These are phyloP conservation scores for Hypothenemus hampei DNA, from an alignment of 1,140 invertebrate genomes.

Conservation along the genomic window DNA sequence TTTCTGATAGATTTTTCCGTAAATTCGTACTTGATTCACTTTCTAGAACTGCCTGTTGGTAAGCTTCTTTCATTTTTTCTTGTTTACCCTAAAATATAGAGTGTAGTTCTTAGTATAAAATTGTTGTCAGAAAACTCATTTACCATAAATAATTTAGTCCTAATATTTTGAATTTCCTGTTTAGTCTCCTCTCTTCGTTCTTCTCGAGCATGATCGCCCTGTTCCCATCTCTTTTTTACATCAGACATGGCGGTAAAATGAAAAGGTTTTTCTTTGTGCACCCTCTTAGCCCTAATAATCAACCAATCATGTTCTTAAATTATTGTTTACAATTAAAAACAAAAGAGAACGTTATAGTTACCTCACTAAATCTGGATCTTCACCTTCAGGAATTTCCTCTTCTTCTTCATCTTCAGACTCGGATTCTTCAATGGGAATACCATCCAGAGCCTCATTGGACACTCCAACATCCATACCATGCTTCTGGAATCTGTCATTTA, in stretches of 20 bases:
- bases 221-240: constrained; percentile 73
- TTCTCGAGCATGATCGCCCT: constrained; percentile 58
- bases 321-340: background rate
- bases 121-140: constrained; percentile 26
- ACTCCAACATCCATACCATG: constrained; percentile 77
- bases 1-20: constrained; percentile 34
- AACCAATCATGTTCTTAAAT: too few relatives aligned
- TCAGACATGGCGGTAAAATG: constrained; percentile 81
- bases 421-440: constrained; percentile 59
- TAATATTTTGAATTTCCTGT: constrained; percentile 80
- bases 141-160: constrained; percentile 77
- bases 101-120: background rate
- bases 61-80: constrained; percentile 85
- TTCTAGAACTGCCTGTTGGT: constrained; percentile 82
- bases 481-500: constrained; percentile 67
- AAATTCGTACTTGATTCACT: constrained; percentile 48
- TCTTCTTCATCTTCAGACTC: constrained; percentile 61
- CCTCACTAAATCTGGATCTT: constrained; percentile 45
- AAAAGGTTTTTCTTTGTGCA: constrained; percentile 63
- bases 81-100: constrained; percentile 65
- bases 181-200: constrained; percentile 75
- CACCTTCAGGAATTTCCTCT: constrained; percentile 45
- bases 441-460: constrained; percentile 67
- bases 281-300: constrained; percentile 42
- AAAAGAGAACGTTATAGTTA: background rate